Evolutionary conservation across 2,113 vertebrate species (phyloP), one percentile per base, ranked within the genome.

Genomic region (Pungitius pungitius): DNA sequence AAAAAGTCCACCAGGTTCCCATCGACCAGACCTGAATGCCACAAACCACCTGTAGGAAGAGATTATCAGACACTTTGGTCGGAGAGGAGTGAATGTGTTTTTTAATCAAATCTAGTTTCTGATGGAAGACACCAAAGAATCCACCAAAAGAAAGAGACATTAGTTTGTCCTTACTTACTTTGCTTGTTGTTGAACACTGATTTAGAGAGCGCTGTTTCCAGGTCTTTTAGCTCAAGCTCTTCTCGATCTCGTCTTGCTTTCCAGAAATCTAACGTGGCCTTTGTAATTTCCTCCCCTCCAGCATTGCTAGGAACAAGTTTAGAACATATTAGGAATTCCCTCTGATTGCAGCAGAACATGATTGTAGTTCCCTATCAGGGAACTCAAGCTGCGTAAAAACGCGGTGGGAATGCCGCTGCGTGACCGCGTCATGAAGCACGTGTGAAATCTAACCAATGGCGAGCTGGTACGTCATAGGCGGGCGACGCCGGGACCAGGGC

Each of bases 1-100:
- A 97, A 99, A 76, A 95, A 97, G 78, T 99, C 98, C 18, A 99
- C 96, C 85, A 99, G 92, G 85, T 98, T 95, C 82, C 93, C 95
- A 73, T 97, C 97, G 3, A 99, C 98, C 67, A 99, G 81, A 69
- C 94, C 96, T 45, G 96, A 95, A 77, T 95, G 98, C 95, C 95
- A 99, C 85, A 99, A 96, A 12, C 97, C 97, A 90, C 97, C 97
- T 99, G 49, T 0, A 10, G 43, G 52, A 30, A 51, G 40, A 81
- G 14, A 69, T 52, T 0, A 18, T 33, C 1, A 47, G 0, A 55
- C 2, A 33, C 10, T 39, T 18, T 0, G 45, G 45, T 42, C 10
- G 24, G 10, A 22, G 26, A 30, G 49, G 20, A 33, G 63, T 54
- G 4, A 1, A 33, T 3, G 4, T 33, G 20, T 39, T 8, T 17